Evolutionary conservation across 2,888 invertebrate genomes (phyloP).

Genomic region (Andrena fulva): DNA sequence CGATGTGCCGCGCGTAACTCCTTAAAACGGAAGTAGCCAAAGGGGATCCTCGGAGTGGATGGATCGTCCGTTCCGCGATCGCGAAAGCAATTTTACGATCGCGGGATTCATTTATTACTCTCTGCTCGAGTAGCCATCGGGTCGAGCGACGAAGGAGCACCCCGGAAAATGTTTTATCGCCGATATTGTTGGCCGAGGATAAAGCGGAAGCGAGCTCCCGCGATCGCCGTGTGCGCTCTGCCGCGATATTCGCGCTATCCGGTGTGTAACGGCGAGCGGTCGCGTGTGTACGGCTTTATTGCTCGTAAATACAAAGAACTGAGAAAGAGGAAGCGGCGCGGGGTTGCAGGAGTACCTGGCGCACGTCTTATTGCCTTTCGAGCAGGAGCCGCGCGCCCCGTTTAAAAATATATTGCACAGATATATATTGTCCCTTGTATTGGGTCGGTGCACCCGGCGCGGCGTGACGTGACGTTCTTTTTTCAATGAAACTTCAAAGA

Average conservation of each 20-base stretch:
- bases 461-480: slow-evolving; percentile 19
- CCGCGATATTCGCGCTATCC: slow-evolving; percentile 56
- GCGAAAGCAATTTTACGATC: slow-evolving; percentile 51
- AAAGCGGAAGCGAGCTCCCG: slow-evolving; percentile 40
- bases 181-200: slow-evolving; percentile 58
- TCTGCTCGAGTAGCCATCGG: slow-evolving; percentile 52
- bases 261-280: slow-evolving; percentile 38
- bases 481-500: slow-evolving; percentile 18
- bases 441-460: neutral
- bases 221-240: slow-evolving; percentile 46
- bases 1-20: neutral
- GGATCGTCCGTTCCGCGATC: slow-evolving; percentile 15
- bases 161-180: slow-evolving; percentile 57
- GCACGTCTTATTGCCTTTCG: slow-evolving; percentile 58
- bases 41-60: slow-evolving; percentile 1
- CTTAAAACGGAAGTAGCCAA: slow-evolving; percentile 10
- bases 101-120: slow-evolving; percentile 61
- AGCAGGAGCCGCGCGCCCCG: slow-evolving; percentile 29
- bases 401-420: slow-evolving; percentile 48
- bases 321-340: slow-evolving; percentile 28
- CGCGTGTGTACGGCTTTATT: slow-evolving; percentile 58
- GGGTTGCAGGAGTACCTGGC: slow-evolving; percentile 29
- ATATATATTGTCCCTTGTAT: slow-evolving; percentile 1
- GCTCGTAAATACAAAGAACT: slow-evolving; percentile 65
- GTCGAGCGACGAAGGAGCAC: slow-evolving; percentile 11